Evolutionary conservation across 2,113 vertebrate species (phyloP).

Genomic region (Nycticryphes semicollaris): DNA sequence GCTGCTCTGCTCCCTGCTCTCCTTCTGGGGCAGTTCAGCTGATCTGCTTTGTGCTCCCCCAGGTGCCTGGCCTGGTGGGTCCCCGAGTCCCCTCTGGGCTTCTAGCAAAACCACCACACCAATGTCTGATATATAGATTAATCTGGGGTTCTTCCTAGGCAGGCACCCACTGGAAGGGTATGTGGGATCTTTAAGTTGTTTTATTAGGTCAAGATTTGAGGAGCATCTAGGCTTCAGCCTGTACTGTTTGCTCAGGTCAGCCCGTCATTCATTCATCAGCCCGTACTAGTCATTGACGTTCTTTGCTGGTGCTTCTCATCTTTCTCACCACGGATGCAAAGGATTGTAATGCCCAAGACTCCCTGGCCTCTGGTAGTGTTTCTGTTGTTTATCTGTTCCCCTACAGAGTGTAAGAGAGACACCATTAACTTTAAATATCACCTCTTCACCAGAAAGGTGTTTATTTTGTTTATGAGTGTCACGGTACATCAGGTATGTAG

Average conservation of each 20-base stretch:
- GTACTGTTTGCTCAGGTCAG: neutral
- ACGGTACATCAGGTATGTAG: neutral
- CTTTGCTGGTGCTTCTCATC: neutral
- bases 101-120: neutral
- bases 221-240: neutral
- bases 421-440: neutral
- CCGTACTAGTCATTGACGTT: rapidly evolving
- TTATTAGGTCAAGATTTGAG: neutral
- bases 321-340: neutral
- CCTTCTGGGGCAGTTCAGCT: neutral
- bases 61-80: no score
- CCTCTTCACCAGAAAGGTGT: neutral
- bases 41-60: neutral
- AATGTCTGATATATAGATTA: rapidly evolving
- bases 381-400: neutral
- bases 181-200: neutral
- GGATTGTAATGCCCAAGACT: neutral
- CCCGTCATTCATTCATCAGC: neutral
- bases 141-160: neutral
- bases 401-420: neutral
- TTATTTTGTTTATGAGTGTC: neutral
- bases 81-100: rapidly evolving
- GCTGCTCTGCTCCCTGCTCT: neutral
- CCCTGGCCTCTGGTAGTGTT: neutral
- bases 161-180: neutral